Conservation (phyloP, 2,113 vertebrate genomes). For the Vanacampus margaritifer region DNA sequence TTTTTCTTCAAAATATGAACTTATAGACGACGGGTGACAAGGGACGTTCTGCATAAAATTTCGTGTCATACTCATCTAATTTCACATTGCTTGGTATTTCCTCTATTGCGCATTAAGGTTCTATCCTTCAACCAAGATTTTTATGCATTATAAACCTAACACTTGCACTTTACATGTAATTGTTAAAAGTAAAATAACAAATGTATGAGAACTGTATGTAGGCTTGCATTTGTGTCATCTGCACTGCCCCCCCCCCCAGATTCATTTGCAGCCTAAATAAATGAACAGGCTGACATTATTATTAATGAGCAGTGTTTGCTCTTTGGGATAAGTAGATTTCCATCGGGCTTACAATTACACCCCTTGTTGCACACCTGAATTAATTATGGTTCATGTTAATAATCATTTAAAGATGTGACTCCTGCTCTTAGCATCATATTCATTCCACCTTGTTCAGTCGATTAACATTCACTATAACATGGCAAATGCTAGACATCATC, state of each 20-base stretch:
- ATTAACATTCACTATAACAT: background rate
- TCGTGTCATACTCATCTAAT: constrained; percentile 37
- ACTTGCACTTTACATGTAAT: constrained; percentile 68
- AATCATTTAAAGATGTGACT: background rate
- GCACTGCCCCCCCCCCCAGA: constrained; percentile 56
- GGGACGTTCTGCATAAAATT: constrained; percentile 46
- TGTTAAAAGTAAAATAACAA: constrained; percentile 46
- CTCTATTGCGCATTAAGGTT: constrained; percentile 30
- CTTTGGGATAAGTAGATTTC: constrained; percentile 10
- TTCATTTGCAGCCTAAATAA: constrained; percentile 36
- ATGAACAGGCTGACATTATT: constrained; percentile 28
- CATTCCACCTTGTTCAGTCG: background rate
- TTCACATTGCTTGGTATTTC: constrained; percentile 33
- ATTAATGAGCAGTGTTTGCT: constrained; percentile 34
- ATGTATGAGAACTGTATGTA: constrained; percentile 49
- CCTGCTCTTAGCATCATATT: background rate
- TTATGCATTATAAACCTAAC: constrained; percentile 41
- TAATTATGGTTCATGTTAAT: background rate
- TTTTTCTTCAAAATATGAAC: background rate
- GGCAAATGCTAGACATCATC: background rate
- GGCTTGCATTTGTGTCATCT: constrained; percentile 57
- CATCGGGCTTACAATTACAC: background rate
- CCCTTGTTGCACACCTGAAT: constrained; percentile 9
- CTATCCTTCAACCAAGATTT: constrained; percentile 44
- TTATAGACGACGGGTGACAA: constrained; percentile 13